Conservation (phyloP, 1,140 invertebrate species). For the Penaeus japonicus region DNA sequence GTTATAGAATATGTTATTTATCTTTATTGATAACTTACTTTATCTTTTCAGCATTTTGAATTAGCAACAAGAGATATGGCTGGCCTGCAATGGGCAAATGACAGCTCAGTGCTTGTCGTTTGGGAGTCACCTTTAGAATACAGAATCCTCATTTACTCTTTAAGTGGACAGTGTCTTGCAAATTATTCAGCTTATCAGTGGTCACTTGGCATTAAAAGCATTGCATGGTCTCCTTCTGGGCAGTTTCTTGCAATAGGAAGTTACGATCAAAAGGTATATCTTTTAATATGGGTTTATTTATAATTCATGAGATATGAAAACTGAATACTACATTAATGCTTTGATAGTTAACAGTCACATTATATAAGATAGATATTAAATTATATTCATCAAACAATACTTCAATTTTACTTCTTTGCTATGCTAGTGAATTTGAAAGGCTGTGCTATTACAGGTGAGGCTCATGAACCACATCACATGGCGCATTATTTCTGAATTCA, state of each 20-base stretch:
- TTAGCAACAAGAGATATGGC: conserved; percentile 64
- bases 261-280: conserved; percentile 66
- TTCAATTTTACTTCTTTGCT: no score
- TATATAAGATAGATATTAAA: no score
- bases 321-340: not conserved
- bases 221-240: conserved; percentile 66
- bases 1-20: not conserved
- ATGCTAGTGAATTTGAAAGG: not conserved
- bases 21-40: not conserved
- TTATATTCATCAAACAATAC: no score
- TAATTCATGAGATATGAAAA: not conserved
- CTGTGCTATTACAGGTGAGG: conserved; percentile 58
- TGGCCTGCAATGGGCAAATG: conserved; percentile 65
- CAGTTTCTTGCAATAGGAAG: conserved; percentile 67
- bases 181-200: conserved; percentile 64
- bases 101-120: conserved; percentile 63
- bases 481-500: conserved; percentile 62
- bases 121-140: conserved; percentile 66
- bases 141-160: conserved; percentile 64
- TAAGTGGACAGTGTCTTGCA: conserved; percentile 65
- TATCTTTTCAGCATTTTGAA: conserved; percentile 64
- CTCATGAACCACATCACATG: conserved; percentile 66
- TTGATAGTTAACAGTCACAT: no score
- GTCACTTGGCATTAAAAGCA: conserved; percentile 65
- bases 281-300: not conserved